Evolutionary conservation across 2,113 vertebrate genomes (phyloP).

Genomic region (Sciurus niger): DNA sequence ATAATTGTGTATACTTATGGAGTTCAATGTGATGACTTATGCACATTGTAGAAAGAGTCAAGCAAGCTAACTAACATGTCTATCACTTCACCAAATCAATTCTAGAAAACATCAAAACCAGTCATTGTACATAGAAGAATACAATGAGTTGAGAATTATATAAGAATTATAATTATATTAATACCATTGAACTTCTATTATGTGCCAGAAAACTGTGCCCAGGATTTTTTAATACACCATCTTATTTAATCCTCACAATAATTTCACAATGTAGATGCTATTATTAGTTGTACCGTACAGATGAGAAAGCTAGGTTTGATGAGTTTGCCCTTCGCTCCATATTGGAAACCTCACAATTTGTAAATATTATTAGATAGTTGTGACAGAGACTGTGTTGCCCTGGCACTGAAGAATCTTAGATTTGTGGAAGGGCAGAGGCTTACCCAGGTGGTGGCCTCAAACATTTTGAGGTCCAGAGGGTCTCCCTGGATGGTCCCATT

Average conservation of each 20-base stretch:
- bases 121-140: neutral
- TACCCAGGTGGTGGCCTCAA: slow-evolving; percentile 87
- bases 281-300: neutral
- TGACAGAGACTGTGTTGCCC: neutral
- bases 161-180: neutral
- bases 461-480: slow-evolving; percentile 86
- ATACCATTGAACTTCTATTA: neutral
- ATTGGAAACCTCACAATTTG: neutral
- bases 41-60: neutral
- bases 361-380: neutral
- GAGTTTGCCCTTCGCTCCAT: neutral
- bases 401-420: neutral
- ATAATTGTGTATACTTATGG: neutral
- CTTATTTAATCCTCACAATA: neutral
- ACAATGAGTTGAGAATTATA: neutral
- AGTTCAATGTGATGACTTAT: neutral
- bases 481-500: slow-evolving; percentile 86
- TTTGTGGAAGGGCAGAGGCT: slow-evolving; percentile 27
- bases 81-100: neutral
- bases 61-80: neutral
- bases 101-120: slow-evolving; percentile 41
- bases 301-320: neutral
- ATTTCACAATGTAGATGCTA: neutral
- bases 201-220: neutral
- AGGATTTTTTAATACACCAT: neutral